These are phyloP conservation scores for Intellagama lesueurii DNA, from an alignment of 2,797 vertebrate species.

Conservation along the genomic window DNA sequence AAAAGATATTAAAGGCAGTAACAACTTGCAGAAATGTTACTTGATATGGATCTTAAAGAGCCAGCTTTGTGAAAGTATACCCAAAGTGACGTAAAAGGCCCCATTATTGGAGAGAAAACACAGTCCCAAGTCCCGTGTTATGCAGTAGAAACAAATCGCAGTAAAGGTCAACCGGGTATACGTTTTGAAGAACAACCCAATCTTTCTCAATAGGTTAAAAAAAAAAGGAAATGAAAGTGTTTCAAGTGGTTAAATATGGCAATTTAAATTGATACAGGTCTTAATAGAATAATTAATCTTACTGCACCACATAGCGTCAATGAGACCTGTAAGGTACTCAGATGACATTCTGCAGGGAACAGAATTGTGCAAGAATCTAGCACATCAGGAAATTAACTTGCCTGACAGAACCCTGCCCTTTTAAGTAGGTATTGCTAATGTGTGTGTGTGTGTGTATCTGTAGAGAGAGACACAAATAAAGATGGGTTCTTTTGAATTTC, in stretches of 20 bases:
- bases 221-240: constrained; percentile 58
- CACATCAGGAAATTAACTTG: neutral
- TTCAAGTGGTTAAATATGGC: constrained; percentile 48
- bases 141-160: neutral
- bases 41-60: constrained; percentile 53
- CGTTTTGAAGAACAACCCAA: constrained; percentile 57
- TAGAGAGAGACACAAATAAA: no score
- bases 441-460: neutral
- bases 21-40: constrained; percentile 55
- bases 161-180: constrained; percentile 38
- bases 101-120: constrained; percentile 57
- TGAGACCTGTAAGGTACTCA: constrained; percentile 16
- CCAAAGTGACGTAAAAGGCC: constrained; percentile 41
- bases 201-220: constrained; percentile 54
- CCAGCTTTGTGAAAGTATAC: constrained; percentile 62
- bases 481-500: fast-evolving
- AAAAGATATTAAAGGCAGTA: constrained; percentile 52
- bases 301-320: constrained; percentile 23
- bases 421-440: neutral
- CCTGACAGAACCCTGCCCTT: constrained; percentile 40
- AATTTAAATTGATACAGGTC: constrained; percentile 52
- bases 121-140: neutral
- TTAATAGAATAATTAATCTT: constrained; percentile 44
- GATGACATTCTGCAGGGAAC: constrained; percentile 9
- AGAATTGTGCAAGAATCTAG: neutral